These are phyloP conservation scores for Pseudorectes ferrugineus DNA, from an alignment of 2,113 vertebrate genomes.

Conservation along the genomic window DNA sequence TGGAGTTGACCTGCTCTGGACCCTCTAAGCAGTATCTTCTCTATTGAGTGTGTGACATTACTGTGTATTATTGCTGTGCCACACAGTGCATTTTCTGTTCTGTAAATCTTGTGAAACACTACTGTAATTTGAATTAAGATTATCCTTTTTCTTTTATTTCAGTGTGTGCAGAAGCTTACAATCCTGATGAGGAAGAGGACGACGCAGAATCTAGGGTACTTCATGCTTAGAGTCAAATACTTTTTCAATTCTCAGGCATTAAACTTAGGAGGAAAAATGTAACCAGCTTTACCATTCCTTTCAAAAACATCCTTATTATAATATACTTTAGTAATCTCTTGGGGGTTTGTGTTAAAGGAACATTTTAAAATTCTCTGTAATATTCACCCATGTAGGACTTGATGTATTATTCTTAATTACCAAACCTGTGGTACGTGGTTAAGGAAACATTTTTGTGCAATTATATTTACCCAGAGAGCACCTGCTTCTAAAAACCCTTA, in stretches of 20 bases:
- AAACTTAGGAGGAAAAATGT: neutral
- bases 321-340: neutral
- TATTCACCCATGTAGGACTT: neutral
- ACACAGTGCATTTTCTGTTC: neutral
- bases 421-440: neutral
- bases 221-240: constrained; percentile 1
- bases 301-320: neutral
- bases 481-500: neutral
- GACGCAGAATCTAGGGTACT: constrained; percentile 91
- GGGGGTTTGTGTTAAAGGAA: neutral
- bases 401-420: neutral
- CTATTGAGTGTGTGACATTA: neutral
- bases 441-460: neutral
- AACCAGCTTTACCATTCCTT: neutral
- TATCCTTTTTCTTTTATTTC: constrained; percentile 34
- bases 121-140: neutral
- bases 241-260: neutral
- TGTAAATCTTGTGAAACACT: neutral
- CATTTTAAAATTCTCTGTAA: neutral
- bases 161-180: constrained; percentile 98
- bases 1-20: neutral
- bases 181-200: constrained; percentile 97
- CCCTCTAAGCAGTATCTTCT: neutral
- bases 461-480: neutral
- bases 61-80: neutral